These are phyloP conservation scores for Temnothorax curvispinosus DNA, from an alignment of 1,140 invertebrate species.

Conservation along the genomic window DNA sequence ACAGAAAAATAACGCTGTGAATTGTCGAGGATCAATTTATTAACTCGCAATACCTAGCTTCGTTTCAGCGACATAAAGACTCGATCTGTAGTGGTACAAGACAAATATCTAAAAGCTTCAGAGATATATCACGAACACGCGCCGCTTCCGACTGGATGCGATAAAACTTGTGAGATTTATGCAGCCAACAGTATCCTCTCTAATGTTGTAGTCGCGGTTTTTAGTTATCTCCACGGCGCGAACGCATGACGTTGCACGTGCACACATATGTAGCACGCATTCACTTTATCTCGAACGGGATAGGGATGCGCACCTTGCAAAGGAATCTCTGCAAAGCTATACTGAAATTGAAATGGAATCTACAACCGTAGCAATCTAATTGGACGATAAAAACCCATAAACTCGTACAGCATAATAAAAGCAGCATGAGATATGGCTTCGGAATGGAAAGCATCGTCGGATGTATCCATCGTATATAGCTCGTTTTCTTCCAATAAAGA, in stretches of 20 bases:
- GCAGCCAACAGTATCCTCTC: background rate
- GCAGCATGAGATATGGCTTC: background rate
- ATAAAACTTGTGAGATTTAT: slow-evolving; percentile 37
- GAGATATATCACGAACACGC: background rate
- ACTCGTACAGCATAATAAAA: background rate
- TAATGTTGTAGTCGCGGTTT: background rate
- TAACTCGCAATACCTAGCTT: background rate
- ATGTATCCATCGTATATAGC: background rate
- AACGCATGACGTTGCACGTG: background rate
- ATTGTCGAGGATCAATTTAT: background rate
- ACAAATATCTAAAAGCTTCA: slow-evolving; percentile 5
- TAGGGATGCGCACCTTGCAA: background rate
- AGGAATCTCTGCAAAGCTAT: background rate
- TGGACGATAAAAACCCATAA: background rate
- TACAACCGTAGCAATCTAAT: background rate
- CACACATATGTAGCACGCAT: background rate
- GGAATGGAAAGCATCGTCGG: background rate
- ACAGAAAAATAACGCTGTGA: background rate
- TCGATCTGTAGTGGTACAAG: background rate
- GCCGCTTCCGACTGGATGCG: background rate
- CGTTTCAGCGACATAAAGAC: background rate
- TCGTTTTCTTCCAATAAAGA: background rate
- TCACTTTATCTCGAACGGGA: slow-evolving; percentile 7
- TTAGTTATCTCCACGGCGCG: slow-evolving; percentile 20
- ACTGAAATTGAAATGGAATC: slow-evolving; percentile 32